Evolutionary conservation across 2,113 vertebrate genomes (phyloP).

Genomic region (Regulus satrapa): DNA sequence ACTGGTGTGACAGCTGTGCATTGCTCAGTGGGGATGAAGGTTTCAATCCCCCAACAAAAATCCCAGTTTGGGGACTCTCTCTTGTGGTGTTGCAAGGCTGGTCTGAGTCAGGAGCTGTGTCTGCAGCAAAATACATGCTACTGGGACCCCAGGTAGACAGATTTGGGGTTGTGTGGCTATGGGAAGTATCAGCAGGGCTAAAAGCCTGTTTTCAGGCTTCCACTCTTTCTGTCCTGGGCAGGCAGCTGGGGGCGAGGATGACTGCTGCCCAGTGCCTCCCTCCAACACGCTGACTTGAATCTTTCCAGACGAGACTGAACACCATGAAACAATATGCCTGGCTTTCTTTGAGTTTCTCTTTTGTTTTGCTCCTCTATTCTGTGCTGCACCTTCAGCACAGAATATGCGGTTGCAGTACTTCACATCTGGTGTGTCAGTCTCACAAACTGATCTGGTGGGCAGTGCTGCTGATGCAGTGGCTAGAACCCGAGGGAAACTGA

Average conservation of each 20-base stretch:
- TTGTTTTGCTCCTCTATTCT: neutral
- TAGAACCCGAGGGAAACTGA: neutral
- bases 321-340: neutral
- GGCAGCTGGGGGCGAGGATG: rapidly evolving
- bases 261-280: neutral
- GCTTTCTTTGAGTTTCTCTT: neutral
- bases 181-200: neutral
- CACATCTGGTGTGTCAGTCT: neutral
- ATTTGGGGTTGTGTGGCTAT: neutral
- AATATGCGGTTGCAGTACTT: neutral
- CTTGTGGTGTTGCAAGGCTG: neutral
- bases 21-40: neutral
- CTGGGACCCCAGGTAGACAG: neutral
- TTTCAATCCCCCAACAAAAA: neutral
- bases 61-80: neutral
- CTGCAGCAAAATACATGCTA: neutral
- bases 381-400: neutral
- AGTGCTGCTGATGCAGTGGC: neutral
- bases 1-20: neutral
- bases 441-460: neutral
- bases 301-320: neutral
- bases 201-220: neutral
- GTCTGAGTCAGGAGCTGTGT: neutral
- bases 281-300: neutral
- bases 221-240: rapidly evolving